Percentiles rank a stretch among this genome's conserved stretches.
These are phyloP conservation scores for Nasonia giraulti DNA, from an alignment of 1,140 invertebrate genomes.

Conservation along the genomic window DNA sequence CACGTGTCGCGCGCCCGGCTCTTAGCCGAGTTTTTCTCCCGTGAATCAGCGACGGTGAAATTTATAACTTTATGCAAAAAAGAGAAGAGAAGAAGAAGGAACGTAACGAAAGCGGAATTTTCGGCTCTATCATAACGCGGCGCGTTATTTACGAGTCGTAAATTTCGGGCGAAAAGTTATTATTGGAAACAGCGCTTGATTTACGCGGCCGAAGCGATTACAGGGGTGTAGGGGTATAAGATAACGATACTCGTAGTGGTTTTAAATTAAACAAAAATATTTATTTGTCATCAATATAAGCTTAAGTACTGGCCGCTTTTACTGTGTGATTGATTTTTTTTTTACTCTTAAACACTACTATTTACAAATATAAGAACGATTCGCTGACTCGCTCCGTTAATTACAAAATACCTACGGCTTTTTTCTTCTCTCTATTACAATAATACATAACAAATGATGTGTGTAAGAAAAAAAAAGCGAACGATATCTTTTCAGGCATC, in stretches of 20 bases:
- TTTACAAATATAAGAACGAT: slow-evolving; percentile 51
- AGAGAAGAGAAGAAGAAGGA: neutral
- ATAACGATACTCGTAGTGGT: neutral
- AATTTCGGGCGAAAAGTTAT: neutral
- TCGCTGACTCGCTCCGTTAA: slow-evolving; percentile 28
- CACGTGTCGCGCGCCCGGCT: neutral
- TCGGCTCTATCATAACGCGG: no score
- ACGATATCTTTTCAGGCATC: slow-evolving; percentile 34
- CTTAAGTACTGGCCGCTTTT: slow-evolving; percentile 61
- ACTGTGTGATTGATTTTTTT: slow-evolving; percentile 7
- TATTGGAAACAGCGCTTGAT: neutral
- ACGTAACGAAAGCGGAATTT: neutral
- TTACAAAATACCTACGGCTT: slow-evolving; percentile 46
- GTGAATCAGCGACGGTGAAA: slow-evolving; percentile 1
- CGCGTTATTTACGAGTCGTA: neutral
- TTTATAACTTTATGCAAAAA: slow-evolving; percentile 12
- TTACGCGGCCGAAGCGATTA: neutral
- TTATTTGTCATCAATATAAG: slow-evolving; percentile 51
- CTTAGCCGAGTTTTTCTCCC: slow-evolving; percentile 23
- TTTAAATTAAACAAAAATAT: slow-evolving; percentile 54
- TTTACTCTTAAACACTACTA: slow-evolving; percentile 45
- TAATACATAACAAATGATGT: slow-evolving; percentile 31
- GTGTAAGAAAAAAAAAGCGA: slow-evolving; percentile 21
- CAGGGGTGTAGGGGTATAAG: neutral
- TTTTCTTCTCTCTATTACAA: neutral